These are phyloP conservation scores for Nansenia antarctica DNA, from an alignment of 2,113 vertebrate species.

Conservation along the genomic window DNA sequence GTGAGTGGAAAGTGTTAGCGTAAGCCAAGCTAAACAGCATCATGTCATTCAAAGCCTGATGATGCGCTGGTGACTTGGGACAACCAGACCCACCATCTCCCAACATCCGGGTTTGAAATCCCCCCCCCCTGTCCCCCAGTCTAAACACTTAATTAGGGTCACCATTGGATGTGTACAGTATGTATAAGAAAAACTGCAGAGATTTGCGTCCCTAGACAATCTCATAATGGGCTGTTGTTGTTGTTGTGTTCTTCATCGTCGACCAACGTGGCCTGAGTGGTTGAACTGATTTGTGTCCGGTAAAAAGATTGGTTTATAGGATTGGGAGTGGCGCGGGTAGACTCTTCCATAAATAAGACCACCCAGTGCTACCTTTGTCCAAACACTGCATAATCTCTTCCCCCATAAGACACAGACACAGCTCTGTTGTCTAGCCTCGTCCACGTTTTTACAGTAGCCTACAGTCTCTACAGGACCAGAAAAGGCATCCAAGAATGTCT, in stretches of 20 bases:
- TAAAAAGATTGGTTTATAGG: conserved; percentile 39
- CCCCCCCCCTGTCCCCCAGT: too few relatives aligned
- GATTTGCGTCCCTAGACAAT: neutral
- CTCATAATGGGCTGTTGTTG: conserved; percentile 1
- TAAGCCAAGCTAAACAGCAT: conserved; percentile 49
- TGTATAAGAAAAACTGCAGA: too few relatives aligned
- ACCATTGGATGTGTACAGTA: too few relatives aligned
- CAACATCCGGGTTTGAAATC: neutral
- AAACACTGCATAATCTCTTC: conserved; percentile 42
- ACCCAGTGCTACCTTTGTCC: conserved; percentile 11
- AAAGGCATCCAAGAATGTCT: neutral
- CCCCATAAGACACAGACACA: neutral
- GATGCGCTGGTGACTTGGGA: neutral
- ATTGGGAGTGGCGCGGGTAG: conserved; percentile 51
- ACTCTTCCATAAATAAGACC: conserved; percentile 47
- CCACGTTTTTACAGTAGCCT: neutral
- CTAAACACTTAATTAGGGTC: too few relatives aligned
- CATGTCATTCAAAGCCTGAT: neutral
- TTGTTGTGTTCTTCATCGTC: neutral
- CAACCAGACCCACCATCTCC: neutral
- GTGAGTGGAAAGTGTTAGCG: conserved; percentile 46
- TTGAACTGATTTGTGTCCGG: neutral
- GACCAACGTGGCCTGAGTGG: neutral
- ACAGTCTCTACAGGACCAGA: neutral
- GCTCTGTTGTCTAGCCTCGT: neutral